Evolutionary conservation across 2,888 invertebrate genomes (phyloP), one percentile per base, ranked within the genome.

Genomic region (Galeruca laticollis): DNA sequence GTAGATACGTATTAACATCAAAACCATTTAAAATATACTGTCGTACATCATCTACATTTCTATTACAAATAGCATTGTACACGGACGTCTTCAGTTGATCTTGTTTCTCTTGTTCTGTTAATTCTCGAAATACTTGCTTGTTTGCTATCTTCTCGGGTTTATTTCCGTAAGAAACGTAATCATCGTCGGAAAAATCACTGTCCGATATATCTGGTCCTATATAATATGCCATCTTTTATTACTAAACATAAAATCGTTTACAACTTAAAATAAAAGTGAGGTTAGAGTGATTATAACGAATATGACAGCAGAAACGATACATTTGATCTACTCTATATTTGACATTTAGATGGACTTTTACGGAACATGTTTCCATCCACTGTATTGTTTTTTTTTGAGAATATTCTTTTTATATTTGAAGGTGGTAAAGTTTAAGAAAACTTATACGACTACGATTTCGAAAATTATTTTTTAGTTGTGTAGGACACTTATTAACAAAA

Each of bases 1-100:
- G 84, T 33, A 91, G 80, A 72, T 79, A 79, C 11, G 78, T 75
- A 75, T 88, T 83, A n/a, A 87, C 76, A 75, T 86, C 77, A 60
- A 84, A 76, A 56, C 82, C 73, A 77, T 87, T 86, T 0, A 86
- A 83, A 57, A 81, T 52, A 40, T 74, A 64, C 52, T 77, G 71
- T 15, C 57, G 43, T 10, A 80, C 73, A 11, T 35, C 63, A n/a
- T 72, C 63, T 4, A 73, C 37, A 49, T 75, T 73, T 37, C 75
- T 76, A 49, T 51, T 70, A 31, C 75, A 74, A 59, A 81, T 74
- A 8, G 77, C 75, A 26, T 63, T 70, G 56, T 76, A 80, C 43
- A 79, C 68, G 1, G 61, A 20, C 69, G 74, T 64, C 47, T 76
- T 51, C 40, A 70, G 60, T 56, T 72, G 70, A 21, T 68, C 47